phyloP scores from a whole-genome alignment of 2,888 invertebrate species.

The Chymomyza procnemis region DNA sequence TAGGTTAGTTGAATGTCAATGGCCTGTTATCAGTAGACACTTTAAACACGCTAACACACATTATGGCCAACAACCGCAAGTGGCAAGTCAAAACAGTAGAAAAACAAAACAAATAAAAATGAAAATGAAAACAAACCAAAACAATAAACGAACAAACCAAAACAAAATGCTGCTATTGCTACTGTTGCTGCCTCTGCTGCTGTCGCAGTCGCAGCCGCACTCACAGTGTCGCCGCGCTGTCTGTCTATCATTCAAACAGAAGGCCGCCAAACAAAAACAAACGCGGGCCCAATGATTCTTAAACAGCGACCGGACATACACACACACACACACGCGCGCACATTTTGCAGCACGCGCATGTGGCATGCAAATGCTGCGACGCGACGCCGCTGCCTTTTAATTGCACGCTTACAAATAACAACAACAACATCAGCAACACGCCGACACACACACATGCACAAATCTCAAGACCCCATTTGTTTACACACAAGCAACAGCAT shows the following conservation, averaged over 20 bases:
- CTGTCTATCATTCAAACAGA: not conserved
- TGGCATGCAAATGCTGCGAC: conserved; percentile 35
- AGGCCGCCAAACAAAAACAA: not conserved
- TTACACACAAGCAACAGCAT: conserved; percentile 41
- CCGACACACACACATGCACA: conserved; percentile 13
- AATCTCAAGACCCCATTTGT: conserved; percentile 70
- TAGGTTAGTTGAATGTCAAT: conserved; percentile 33
- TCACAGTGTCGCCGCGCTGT: conserved; percentile 9
- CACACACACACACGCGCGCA: conserved; percentile 1
- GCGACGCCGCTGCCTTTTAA: conserved; percentile 32
- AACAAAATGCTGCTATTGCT: conserved; percentile 48
- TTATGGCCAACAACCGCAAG: not conserved
- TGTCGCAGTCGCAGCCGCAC: conserved; percentile 13
- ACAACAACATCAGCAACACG: conserved; percentile 3
- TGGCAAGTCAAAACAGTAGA: not conserved
- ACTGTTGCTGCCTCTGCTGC: conserved; percentile 17
- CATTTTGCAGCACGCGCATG: not conserved
- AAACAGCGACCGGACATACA: not conserved
- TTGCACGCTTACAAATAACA: conserved; percentile 19
- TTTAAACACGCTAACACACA: conserved; percentile 23
- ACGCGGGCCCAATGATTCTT: not conserved
- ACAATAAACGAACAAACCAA: conserved; percentile 38
- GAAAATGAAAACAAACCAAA: conserved; percentile 21
- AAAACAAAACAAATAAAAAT: conserved; percentile 20
- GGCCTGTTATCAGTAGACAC: conserved; percentile 46